phyloP scores from a whole-genome alignment of 1,140 invertebrate species.

The Rhyacophila brunnea region DNA sequence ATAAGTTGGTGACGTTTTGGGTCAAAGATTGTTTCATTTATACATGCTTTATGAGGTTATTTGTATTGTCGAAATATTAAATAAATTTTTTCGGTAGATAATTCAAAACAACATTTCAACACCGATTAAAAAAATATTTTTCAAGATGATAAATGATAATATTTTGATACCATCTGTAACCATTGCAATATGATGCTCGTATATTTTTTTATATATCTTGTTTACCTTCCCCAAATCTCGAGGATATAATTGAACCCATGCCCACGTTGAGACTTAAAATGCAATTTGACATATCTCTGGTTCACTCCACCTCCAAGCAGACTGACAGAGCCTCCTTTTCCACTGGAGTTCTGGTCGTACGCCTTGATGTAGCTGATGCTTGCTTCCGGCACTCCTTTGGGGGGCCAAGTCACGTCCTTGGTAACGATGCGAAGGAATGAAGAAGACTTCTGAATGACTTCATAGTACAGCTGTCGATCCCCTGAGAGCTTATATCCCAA shows the following conservation, averaged over 20 bases:
- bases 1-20: too few relatives aligned
- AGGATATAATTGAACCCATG: slow-evolving; percentile 55
- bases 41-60: too few relatives aligned
- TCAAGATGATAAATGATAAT: too few relatives aligned
- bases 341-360: slow-evolving; percentile 50
- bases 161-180: too few relatives aligned
- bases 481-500: slow-evolving; percentile 18
- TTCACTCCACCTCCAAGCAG: slow-evolving; percentile 47
- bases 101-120: too few relatives aligned
- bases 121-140: too few relatives aligned
- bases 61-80: too few relatives aligned
- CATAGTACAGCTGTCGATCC: slow-evolving; percentile 39
- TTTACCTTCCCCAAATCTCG: slow-evolving; percentile 46
- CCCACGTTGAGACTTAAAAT: slow-evolving; percentile 54
- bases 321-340: slow-evolving; percentile 51
- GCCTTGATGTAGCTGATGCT: slow-evolving; percentile 53
- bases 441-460: slow-evolving; percentile 45
- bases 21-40: too few relatives aligned
- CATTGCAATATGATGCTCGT: too few relatives aligned
- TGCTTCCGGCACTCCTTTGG: slow-evolving; percentile 39
- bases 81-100: too few relatives aligned
- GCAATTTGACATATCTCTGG: slow-evolving; percentile 44
- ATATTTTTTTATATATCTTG: too few relatives aligned
- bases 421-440: slow-evolving; percentile 43
- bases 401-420: slow-evolving; percentile 38